A percentile compares a stretch with the other conserved stretches of the same genome.
Conservation (phyloP, 1,140 invertebrate species). For the Zaprionus tsacasi region DNA sequence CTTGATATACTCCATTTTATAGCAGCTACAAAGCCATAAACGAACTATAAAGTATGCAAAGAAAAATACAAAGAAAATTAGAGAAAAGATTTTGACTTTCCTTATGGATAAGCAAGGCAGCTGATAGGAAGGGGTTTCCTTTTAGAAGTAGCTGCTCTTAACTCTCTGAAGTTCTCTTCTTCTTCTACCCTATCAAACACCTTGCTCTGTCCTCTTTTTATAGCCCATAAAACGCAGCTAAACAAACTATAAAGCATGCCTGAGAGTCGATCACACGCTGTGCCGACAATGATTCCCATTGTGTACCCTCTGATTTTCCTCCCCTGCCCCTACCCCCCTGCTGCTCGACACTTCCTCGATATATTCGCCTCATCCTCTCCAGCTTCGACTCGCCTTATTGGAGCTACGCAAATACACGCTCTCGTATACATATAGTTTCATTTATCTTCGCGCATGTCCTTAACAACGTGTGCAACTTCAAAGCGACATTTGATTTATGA, state of each 20-base stretch:
- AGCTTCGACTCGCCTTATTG: too few species aligned
- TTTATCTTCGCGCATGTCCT: constrained; percentile 55
- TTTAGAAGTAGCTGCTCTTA: neutral
- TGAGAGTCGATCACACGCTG: constrained; percentile 1
- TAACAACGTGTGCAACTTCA: constrained; percentile 57
- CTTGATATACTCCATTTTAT: too few species aligned
- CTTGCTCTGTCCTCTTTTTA: neutral
- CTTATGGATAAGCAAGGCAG: neutral
- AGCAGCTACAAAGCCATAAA: too few species aligned
- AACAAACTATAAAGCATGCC: neutral
- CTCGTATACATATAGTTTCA: constrained; percentile 69
- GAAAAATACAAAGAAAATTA: too few species aligned
- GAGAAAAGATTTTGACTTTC: neutral
- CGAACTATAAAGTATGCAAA: too few species aligned
- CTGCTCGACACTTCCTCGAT: neutral
- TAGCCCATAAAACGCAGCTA: neutral
- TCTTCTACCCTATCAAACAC: neutral
- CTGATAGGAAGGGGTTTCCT: too few species aligned
- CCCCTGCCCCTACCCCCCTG: too few species aligned
- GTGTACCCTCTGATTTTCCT: neutral
- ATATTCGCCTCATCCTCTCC: too few species aligned
- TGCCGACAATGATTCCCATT: neutral
- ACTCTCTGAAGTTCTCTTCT: neutral
- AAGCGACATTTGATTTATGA: constrained; percentile 79
- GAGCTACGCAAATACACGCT: constrained; percentile 18